phyloP scores from a whole-genome alignment of 2,113 vertebrate genomes.

The Ameiurus melas region DNA sequence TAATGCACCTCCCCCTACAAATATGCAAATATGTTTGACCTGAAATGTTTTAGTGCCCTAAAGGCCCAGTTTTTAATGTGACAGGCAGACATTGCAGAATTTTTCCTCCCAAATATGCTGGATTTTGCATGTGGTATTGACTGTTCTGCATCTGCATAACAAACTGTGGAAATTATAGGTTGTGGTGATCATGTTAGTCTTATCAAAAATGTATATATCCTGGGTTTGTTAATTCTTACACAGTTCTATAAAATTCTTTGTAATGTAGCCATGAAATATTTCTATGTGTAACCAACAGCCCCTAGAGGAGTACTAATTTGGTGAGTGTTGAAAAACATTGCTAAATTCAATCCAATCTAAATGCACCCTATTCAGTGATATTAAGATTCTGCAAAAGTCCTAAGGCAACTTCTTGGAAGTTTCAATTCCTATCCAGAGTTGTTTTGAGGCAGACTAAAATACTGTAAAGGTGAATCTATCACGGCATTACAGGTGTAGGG shows the following conservation, averaged over 20 bases:
- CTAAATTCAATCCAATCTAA: not conserved
- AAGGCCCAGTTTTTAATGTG: not conserved
- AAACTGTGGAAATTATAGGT: not conserved
- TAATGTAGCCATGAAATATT: not conserved
- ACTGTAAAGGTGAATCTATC: not conserved
- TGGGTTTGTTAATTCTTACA: slow-evolving; percentile 17
- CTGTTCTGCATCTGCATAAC: not conserved
- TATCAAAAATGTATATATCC: not conserved
- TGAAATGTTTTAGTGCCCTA: slow-evolving; percentile 13
- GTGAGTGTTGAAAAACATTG: not conserved
- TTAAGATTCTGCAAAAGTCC: not conserved
- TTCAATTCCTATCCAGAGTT: not conserved
- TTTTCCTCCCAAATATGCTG: slow-evolving; percentile 15
- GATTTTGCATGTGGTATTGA: slow-evolving; percentile 28
- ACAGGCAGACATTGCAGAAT: slow-evolving; percentile 5
- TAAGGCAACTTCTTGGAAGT: not conserved
- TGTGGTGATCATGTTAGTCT: not conserved
- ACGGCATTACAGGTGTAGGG: not conserved
- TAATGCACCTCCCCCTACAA: slow-evolving; percentile 31
- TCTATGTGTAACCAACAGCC: not conserved
- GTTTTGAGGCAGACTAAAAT: slow-evolving; percentile 16
- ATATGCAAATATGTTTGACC: slow-evolving; percentile 42
- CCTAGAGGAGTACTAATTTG: not conserved
- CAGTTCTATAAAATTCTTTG: not conserved
- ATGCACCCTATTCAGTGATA: not conserved